These are phyloP conservation scores for Aurelia sp. DNA, from an alignment of 30 jellyfish, hydroid and myxozoan genomes.

Conservation along the genomic window DNA sequence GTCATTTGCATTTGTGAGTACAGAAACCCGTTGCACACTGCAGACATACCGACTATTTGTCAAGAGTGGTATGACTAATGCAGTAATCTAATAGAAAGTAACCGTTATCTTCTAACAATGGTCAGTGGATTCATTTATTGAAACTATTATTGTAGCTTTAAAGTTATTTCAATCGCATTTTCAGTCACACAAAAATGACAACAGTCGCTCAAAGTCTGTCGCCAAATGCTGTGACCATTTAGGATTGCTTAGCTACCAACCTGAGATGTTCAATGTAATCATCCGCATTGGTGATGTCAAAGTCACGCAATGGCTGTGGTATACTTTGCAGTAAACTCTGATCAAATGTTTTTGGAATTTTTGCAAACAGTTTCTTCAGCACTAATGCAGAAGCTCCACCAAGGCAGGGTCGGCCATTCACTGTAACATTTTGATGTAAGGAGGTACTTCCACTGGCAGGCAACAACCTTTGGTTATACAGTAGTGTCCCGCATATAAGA, in stretches of 20 bases:
- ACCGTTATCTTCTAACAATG: no score
- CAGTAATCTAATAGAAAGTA: no score
- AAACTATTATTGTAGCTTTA: not conserved
- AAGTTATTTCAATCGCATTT: not conserved
- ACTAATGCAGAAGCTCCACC: slow-evolving; percentile 29
- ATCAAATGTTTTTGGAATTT: not conserved
- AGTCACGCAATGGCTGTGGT: slow-evolving; percentile 26
- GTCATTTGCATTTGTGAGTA: no score
- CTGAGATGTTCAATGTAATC: not conserved
- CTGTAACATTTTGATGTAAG: not conserved
- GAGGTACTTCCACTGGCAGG: slow-evolving; percentile 12
- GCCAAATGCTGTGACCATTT: no score
- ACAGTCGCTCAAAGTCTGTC: not conserved
- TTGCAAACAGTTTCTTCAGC: slow-evolving; percentile 7
- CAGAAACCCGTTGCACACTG: no score
- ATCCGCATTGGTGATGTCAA: slow-evolving; percentile 11
- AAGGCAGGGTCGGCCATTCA: slow-evolving; percentile 14
- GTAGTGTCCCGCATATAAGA: no score
- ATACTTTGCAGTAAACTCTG: slow-evolving; percentile 13
- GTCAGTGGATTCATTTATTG: no score
- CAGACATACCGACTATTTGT: no score
- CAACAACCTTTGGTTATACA: slow-evolving; percentile 22
- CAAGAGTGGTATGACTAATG: no score
- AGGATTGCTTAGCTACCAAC: no score
- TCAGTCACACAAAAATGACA: not conserved